Percentiles rank a stretch among this genome's conserved stretches.
Conservation (phyloP, 1,140 invertebrate genomes). For the Xylocopa sonorina region DNA sequence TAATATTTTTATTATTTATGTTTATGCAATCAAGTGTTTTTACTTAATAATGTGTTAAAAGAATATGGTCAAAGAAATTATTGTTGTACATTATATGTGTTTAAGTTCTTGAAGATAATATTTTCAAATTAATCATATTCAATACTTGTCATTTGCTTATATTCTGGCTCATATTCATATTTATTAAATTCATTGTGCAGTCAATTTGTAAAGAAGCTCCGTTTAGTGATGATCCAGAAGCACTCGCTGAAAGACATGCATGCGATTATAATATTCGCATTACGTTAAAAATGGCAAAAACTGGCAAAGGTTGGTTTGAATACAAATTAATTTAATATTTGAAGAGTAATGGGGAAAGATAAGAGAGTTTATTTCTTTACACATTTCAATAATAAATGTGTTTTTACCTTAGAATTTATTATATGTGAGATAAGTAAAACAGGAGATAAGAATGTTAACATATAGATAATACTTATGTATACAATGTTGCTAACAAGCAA, state of each 20-base stretch:
- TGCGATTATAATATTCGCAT: conserved; percentile 94
- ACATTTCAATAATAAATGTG: too few species aligned
- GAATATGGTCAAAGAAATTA: background rate
- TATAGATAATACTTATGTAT: too few species aligned
- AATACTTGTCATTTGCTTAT: too few species aligned
- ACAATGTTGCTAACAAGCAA: too few species aligned
- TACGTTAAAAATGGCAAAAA: conserved; percentile 91
- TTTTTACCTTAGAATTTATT: too few species aligned
- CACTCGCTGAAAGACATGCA: conserved; percentile 88
- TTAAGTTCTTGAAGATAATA: too few species aligned
- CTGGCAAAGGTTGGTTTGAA: conserved; percentile 85
- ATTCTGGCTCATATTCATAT: conserved; percentile 52
- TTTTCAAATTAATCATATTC: too few species aligned
- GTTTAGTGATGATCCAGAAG: conserved; percentile 93
- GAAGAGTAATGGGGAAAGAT: too few species aligned
- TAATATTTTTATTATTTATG: background rate
- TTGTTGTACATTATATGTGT: background rate
- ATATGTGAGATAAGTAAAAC: too few species aligned
- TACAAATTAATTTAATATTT: background rate
- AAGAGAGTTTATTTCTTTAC: too few species aligned
- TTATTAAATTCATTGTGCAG: conserved; percentile 83
- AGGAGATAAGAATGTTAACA: too few species aligned
- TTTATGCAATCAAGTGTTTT: too few species aligned
- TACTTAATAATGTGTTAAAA: background rate
- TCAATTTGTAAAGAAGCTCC: conserved; percentile 92